phyloP scores from a whole-genome alignment of 1,140 invertebrate genomes.

The Proales similis region DNA sequence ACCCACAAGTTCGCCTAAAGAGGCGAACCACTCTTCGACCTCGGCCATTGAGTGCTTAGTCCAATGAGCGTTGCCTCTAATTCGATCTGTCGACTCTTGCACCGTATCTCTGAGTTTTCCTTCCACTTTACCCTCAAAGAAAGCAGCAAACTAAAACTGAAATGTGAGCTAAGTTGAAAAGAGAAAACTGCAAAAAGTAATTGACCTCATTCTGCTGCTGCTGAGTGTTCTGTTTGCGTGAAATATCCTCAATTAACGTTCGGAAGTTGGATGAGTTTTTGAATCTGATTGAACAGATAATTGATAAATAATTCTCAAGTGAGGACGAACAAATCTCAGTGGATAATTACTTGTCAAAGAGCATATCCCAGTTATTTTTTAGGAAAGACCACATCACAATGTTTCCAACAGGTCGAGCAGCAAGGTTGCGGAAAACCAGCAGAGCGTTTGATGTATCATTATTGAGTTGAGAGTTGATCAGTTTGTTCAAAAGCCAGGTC shows the following conservation, averaged over 20 bases:
- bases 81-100: not conserved
- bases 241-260: not conserved
- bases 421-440: constrained; percentile 3
- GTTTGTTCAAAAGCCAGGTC: not conserved
- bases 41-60: not conserved
- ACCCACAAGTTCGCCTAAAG: no score
- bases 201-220: not conserved
- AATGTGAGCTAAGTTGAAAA: no score
- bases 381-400: constrained; percentile 16
- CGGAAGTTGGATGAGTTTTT: not conserved
- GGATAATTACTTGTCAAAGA: constrained; percentile 11
- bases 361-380: constrained; percentile 12
- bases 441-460: not conserved
- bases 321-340: not conserved
- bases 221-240: not conserved
- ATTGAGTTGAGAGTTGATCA: not conserved
- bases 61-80: constrained; percentile 8
- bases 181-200: not conserved
- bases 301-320: not conserved
- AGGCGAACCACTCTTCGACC: not conserved
- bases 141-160: constrained; percentile 1
- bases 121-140: constrained; percentile 15
- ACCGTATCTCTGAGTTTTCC: no score
- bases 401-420: not conserved
- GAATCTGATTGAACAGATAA: not conserved